Evolutionary conservation across 2,888 invertebrate species (phyloP).

Genomic region (Volucella inflata): DNA sequence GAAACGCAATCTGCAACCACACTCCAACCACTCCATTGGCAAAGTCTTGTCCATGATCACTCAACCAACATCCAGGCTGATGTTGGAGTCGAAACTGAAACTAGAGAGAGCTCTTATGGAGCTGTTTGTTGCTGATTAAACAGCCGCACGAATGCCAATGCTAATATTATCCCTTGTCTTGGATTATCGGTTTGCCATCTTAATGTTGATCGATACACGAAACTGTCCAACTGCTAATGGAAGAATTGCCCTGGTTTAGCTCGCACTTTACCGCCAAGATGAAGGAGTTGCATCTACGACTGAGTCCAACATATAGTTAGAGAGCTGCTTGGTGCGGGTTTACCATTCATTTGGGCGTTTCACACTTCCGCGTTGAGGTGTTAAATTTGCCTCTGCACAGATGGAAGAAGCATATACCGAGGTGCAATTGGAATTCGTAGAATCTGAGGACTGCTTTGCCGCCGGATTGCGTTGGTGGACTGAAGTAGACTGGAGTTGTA

Average conservation of each 20-base stretch:
- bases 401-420: too few species aligned
- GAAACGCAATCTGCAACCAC: conserved; percentile 48
- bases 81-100: conserved; percentile 25
- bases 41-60: conserved; percentile 43
- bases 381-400: conserved; percentile 50
- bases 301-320: conserved; percentile 5
- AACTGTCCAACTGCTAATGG: conserved; percentile 73
- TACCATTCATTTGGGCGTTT: conserved; percentile 58
- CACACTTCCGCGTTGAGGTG: conserved; percentile 71
- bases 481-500: neutral
- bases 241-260: conserved; percentile 69
- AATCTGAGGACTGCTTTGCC: conserved; percentile 9
- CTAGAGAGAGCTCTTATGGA: too few species aligned
- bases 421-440: conserved; percentile 43
- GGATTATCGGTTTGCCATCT: conserved; percentile 74
- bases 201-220: conserved; percentile 76
- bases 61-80: conserved; percentile 31
- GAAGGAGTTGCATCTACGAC: conserved; percentile 31
- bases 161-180: conserved; percentile 74
- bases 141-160: conserved; percentile 73
- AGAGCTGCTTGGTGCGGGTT: conserved; percentile 18
- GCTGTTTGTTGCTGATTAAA: conserved; percentile 75
- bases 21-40: neutral
- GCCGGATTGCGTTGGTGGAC: conserved; percentile 35
- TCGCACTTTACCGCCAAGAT: conserved; percentile 19